Conservation (phyloP, 2,797 vertebrate genomes). For the Caiman crocodilus region DNA sequence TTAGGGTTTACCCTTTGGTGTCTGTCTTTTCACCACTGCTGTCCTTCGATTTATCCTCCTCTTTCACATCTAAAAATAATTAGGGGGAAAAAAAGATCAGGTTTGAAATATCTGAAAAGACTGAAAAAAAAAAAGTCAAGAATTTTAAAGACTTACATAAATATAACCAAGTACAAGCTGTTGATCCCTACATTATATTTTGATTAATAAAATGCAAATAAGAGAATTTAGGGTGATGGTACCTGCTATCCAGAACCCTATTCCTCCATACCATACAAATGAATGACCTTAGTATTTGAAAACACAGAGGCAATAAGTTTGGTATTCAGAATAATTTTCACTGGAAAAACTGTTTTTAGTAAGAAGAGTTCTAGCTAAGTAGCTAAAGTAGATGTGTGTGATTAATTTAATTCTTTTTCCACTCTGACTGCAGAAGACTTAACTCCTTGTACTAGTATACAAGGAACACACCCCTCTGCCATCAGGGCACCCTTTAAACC, state of each 20-base stretch:
- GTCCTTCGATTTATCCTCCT: slow-evolving; percentile 92
- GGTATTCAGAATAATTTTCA: background rate
- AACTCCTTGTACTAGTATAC: too few species aligned
- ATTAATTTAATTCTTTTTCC: too few species aligned
- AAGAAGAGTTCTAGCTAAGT: background rate
- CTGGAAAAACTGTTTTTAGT: background rate
- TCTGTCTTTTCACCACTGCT: slow-evolving; percentile 88
- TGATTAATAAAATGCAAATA: background rate
- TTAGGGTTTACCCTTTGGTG: slow-evolving; percentile 85
- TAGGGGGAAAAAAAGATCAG: background rate
- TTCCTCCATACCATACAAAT: background rate
- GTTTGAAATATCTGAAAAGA: background rate
- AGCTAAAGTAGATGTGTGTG: too few species aligned
- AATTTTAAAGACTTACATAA: background rate
- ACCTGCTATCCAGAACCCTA: background rate
- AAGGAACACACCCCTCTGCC: too few species aligned
- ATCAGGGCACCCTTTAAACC: too few species aligned
- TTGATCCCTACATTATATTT: background rate
- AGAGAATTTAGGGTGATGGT: background rate
- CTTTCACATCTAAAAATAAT: slow-evolving; percentile 87
- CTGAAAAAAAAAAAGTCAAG: background rate
- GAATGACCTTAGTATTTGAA: background rate
- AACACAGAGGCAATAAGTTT: background rate
- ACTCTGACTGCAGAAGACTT: too few species aligned
- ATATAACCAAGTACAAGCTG: background rate